Base-by-base conservation (phyloP, 2,797 vertebrate genomes). In the Oophaga sylvatica region DNA sequence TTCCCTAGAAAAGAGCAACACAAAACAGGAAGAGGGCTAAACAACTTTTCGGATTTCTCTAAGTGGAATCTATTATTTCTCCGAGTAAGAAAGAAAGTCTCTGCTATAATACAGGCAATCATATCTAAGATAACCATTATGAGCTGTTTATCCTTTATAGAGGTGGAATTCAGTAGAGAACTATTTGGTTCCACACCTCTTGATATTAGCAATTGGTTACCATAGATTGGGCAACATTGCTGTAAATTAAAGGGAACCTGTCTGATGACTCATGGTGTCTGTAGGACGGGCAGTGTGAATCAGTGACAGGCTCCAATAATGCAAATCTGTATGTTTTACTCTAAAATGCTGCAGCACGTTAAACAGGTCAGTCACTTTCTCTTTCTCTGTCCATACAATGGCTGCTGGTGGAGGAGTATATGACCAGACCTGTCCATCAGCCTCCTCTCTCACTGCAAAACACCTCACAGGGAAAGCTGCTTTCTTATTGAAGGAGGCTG, bases 21-120 rank as follows among this genome's bases (percentile, higher is more conserved):
- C 19, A 35, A 89, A 89, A 89, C 65, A 60, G 84, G 84, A 89
- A 89, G 84, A 73, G 65, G 65, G 56, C 70, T 67, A 60, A 59
- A 78, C 63, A 89, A 71, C 12, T 48, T 16, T 65, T 62, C 35
- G 63, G 76, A 35, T 60, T 11, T 56, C 17, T 9, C 59, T 20
- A 22, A 48, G 71, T 41, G 63, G 57, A 84, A 53, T 65, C 31
- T 84, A 35, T 59, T 29, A 48, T 68, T 67, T 20, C 81, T 60
- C 26, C 19, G n/a, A 75, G 70, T 11, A 59, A 62, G 57, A 29
- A 83, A 68, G 68, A 83, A 75, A 59, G 35, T 26, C 26, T 53
- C 35, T 65, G 35, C 35, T 41, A 45, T 65, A 65, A 65, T 2
- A n/a, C 7, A 13, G 8, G 48, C 3, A 22, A 1, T 19, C 26